A percentile compares a stretch with the other conserved stretches of the same genome.
phyloP scores from a whole-genome alignment of 2,113 vertebrate species.

The Axis porcinus region DNA sequence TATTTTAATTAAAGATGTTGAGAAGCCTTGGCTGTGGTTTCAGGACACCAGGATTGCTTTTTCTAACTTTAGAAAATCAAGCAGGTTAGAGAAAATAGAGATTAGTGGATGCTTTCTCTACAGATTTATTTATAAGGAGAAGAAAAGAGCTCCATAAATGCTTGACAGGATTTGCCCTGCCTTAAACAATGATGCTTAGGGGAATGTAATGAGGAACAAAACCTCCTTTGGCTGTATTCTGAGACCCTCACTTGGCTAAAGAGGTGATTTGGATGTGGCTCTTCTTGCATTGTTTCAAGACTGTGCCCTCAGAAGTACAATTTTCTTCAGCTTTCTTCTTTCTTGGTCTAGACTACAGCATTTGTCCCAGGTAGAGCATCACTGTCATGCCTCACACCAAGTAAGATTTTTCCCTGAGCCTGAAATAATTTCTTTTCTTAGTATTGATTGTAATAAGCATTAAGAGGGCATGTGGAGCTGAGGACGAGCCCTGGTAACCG shows the following conservation, averaged over 20 bases:
- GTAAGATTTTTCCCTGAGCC: background rate
- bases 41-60: background rate
- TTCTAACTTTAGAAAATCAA: background rate
- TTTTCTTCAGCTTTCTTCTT: background rate
- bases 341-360: background rate
- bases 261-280: background rate
- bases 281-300: background rate
- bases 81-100: background rate
- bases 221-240: background rate
- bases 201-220: background rate
- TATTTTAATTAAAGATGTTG: background rate
- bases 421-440: background rate
- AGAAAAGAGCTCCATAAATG: background rate
- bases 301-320: background rate
- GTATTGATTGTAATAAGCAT: background rate
- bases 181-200: background rate
- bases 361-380: background rate
- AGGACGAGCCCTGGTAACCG: background rate
- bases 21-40: constrained; percentile 4
- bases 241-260: background rate
- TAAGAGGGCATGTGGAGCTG: background rate
- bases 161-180: background rate
- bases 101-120: background rate
- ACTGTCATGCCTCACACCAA: background rate
- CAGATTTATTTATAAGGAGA: background rate